phyloP scores from a whole-genome alignment of 2,113 vertebrate species.

The Pyrgilauda ruficollis region DNA sequence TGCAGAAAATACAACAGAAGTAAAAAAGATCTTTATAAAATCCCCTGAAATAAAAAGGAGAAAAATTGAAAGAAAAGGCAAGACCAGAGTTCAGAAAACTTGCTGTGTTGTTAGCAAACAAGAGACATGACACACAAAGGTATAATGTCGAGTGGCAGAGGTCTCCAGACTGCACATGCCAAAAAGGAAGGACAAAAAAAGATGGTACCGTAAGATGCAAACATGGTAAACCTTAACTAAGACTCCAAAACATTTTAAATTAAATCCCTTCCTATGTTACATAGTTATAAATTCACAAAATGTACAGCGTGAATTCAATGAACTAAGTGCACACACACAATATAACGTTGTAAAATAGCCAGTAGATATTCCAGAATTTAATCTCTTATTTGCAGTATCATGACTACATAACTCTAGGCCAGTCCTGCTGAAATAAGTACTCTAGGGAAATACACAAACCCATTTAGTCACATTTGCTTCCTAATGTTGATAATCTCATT shows the following conservation, averaged over 20 bases:
- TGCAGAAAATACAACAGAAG: background rate
- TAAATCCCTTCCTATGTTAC: background rate
- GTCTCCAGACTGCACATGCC: background rate
- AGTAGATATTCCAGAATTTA: background rate
- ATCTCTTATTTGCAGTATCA: background rate
- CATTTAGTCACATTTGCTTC: background rate
- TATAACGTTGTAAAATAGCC: background rate
- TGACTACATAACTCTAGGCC: background rate
- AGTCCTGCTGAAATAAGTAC: background rate
- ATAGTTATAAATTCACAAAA: background rate
- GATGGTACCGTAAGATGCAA: background rate
- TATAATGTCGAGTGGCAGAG: background rate
- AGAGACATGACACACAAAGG: background rate
- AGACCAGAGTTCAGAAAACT: background rate
- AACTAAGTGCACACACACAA: background rate
- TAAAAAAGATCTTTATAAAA: background rate
- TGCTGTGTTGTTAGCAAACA: background rate
- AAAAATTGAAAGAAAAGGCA: background rate
- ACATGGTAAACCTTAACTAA: background rate
- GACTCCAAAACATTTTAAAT: background rate
- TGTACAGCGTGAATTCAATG: background rate
- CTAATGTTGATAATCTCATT: background rate
- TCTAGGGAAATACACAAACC: background rate
- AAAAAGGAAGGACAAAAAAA: background rate
- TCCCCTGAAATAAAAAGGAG: background rate